A percentile compares a stretch with the other conserved stretches of the same genome.
These are phyloP conservation scores for Drosophila parvula DNA, from an alignment of 1,140 invertebrate species.

Conservation along the genomic window DNA sequence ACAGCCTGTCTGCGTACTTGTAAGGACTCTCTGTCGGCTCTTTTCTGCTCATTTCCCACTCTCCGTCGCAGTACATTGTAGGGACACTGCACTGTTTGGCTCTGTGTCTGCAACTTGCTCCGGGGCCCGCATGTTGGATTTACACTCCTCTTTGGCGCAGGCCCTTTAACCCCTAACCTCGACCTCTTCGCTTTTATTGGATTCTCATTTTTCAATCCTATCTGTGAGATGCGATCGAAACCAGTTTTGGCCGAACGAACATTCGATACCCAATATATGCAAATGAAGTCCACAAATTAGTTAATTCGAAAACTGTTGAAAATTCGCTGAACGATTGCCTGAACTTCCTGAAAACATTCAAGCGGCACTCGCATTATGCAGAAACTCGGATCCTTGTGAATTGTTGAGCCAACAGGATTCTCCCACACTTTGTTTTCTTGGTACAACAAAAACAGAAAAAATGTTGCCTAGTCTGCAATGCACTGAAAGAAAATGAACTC, in stretches of 20 bases:
- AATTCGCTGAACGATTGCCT: slow-evolving; percentile 27
- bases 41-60: slow-evolving; percentile 2
- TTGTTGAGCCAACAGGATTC: slow-evolving; percentile 51
- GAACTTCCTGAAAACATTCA: slow-evolving; percentile 2
- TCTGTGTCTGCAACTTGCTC: slow-evolving; percentile 54
- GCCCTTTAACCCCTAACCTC: slow-evolving; percentile 36
- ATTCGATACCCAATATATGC: slow-evolving; percentile 37
- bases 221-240: slow-evolving; percentile 62
- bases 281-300: slow-evolving; percentile 64
- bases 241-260: slow-evolving; percentile 43
- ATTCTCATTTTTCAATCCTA: slow-evolving; percentile 68
- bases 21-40: slow-evolving; percentile 60
- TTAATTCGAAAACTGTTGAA: slow-evolving; percentile 46
- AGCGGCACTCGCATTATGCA: slow-evolving; percentile 38
- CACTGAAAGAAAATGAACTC: slow-evolving; percentile 48
- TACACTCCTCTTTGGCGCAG: slow-evolving; percentile 19
- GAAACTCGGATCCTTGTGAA: slow-evolving; percentile 36
- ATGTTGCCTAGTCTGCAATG: slow-evolving; percentile 35
- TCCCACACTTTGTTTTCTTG: slow-evolving; percentile 23
- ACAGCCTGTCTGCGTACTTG: slow-evolving; percentile 53
- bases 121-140: slow-evolving; percentile 62
- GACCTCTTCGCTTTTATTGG: slow-evolving; percentile 51
- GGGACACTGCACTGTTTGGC: slow-evolving; percentile 70
- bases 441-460: slow-evolving; percentile 11
- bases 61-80: slow-evolving; percentile 46